Base-by-base conservation (phyloP, 37 sponge, comb jelly and placozoan genomes). In the Dysidea cf. avara region DNA sequence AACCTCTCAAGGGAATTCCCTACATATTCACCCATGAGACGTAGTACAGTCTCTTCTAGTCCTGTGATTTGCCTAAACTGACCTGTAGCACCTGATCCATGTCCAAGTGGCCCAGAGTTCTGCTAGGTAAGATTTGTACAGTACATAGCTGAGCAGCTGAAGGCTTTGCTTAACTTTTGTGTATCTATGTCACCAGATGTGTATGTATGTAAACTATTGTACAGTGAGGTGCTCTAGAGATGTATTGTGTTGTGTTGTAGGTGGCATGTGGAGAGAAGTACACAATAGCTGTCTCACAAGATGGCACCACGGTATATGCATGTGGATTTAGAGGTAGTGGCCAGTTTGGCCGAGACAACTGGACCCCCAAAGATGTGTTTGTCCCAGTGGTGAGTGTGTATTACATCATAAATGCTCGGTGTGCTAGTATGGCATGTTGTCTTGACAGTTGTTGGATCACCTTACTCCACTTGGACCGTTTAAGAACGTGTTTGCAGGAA, bases 261-360 rank as follows among this genome's bases (percentile, higher is more conserved):
- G 72, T 77, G 14, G 39, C 77, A 30, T 81, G 82, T 81, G 88
- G 88, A 7, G 65, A 78, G 58, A 28, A 26, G n/a, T 75, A 63
- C 59, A 81, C 88, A 28, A 17, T 82, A 16, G 83, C 68, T 46
- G 64, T 87, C 20, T 59, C 54, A 52, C 59, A 81, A 28, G 68
- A 71, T 62, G 76, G 72, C 2, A 47, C 35, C 17, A 33, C 54
- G 29, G 88, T 87, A 37, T 87, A 66, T 64, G 72, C 38, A 1
- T 82, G 22, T 77, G 88, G 88, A 4, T 68, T 71, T 37, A 33
- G 81, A 12, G 82, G 74, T 33, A 58, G 61, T 32, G 63, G 54
- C 9, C 63, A 55, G 18, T 70, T 87, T 74, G 86, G 86, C 0
- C 46, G 46, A 12, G 31, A 33, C 30, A 33, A 34, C 34, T 61